Conservation (phyloP, 2,797 vertebrate species). For the Helarctos malayanus region DNA sequence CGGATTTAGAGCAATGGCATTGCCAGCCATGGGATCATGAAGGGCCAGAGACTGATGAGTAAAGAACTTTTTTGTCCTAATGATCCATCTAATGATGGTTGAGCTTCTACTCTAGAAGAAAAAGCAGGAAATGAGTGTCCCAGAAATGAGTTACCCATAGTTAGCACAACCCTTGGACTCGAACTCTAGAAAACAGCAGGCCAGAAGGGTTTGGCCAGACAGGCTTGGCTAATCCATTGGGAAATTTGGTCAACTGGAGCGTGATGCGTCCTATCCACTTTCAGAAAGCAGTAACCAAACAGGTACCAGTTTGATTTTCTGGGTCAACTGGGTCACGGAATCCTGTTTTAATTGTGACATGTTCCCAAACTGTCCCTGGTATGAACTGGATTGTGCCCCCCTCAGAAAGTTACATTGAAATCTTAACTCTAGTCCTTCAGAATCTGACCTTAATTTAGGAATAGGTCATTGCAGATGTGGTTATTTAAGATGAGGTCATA, state of each 20-base stretch:
- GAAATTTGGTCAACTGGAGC: not conserved
- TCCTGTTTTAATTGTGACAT: not conserved
- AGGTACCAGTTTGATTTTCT: not conserved
- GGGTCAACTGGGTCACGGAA: not conserved
- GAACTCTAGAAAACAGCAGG: not conserved
- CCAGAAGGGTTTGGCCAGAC: not conserved
- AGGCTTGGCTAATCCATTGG: not conserved
- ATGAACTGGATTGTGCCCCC: not conserved
- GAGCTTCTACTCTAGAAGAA: not conserved
- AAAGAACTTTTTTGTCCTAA: not conserved
- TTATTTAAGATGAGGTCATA: conserved; percentile 5
- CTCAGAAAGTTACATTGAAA: not conserved
- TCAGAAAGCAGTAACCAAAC: not conserved
- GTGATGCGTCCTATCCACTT: not conserved
- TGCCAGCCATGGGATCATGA: not conserved
- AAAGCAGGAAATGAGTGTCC: not conserved
- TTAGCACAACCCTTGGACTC: not conserved
- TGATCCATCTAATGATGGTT: not conserved
- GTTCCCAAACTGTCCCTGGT: not conserved
- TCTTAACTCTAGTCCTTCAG: not conserved
- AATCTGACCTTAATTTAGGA: conserved; percentile 50
- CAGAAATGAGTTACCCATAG: not conserved
- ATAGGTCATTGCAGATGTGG: not conserved
- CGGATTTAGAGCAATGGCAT: not conserved
- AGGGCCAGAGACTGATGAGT: not conserved